Evolutionary conservation across 1,140 invertebrate genomes (phyloP).

Genomic region (Ostrea denselamellosa): DNA sequence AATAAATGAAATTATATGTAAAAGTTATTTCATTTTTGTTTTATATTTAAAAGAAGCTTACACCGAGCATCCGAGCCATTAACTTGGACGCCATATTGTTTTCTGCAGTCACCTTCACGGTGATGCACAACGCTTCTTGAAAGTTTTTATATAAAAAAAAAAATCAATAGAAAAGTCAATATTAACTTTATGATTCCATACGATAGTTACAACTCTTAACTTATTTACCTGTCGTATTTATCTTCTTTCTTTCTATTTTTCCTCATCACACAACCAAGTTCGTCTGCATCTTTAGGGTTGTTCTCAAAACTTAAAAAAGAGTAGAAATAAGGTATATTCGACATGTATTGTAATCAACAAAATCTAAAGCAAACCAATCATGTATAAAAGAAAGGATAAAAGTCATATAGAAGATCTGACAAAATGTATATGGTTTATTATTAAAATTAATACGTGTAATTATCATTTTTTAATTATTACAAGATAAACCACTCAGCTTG

Average conservation of each 20-base stretch:
- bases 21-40: background rate
- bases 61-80: background rate
- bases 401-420: too few species aligned
- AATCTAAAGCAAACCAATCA: too few species aligned
- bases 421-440: too few species aligned
- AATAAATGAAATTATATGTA: too few species aligned
- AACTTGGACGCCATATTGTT: conserved; percentile 40
- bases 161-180: background rate
- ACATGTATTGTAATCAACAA: too few species aligned
- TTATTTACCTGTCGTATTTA: background rate
- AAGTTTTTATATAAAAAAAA: background rate
- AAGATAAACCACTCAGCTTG: too few species aligned
- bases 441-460: too few species aligned
- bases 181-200: too few species aligned
- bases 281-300: background rate
- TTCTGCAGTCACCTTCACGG: conserved; percentile 38
- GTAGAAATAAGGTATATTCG: background rate
- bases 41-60: conserved; percentile 17
- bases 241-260: background rate
- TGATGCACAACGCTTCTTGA: background rate
- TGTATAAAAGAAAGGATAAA: too few species aligned
- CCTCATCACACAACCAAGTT: background rate
- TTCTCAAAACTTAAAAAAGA: background rate
- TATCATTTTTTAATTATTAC: too few species aligned
- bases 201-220: background rate